phyloP scores from a whole-genome alignment of 1,140 invertebrate species.

The Drosophila kikkawai region DNA sequence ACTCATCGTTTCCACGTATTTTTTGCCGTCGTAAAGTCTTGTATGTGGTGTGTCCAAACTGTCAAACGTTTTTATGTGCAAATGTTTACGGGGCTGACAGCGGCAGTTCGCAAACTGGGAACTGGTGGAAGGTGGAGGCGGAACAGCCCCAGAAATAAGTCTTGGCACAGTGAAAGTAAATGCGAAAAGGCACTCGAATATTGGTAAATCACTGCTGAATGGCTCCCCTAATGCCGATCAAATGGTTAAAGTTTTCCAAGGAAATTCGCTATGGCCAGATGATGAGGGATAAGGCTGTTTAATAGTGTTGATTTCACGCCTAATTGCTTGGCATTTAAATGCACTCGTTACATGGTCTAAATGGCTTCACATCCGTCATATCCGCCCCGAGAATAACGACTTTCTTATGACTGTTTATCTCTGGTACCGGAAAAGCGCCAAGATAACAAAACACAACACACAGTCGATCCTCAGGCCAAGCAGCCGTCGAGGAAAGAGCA shows the following conservation, averaged over 20 bases:
- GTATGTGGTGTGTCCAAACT: slow-evolving; percentile 40
- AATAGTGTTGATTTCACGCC: slow-evolving; percentile 28
- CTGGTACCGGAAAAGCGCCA: slow-evolving; percentile 66
- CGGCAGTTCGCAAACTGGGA: slow-evolving; percentile 9
- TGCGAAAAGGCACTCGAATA: background rate
- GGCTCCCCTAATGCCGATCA: slow-evolving; percentile 1
- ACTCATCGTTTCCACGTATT: slow-evolving; percentile 2
- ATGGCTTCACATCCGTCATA: slow-evolving; percentile 27
- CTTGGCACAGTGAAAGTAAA: slow-evolving; percentile 16
- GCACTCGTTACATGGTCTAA: slow-evolving; percentile 32
- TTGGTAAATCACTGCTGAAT: background rate
- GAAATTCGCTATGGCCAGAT: background rate
- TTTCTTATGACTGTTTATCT: slow-evolving; percentile 69
- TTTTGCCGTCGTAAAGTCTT: slow-evolving; percentile 8
- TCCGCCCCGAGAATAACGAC: slow-evolving; percentile 46
- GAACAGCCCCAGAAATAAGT: background rate
- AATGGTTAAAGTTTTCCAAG: slow-evolving; percentile 1
- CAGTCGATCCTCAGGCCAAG: slow-evolving; percentile 8
- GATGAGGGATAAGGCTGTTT: background rate
- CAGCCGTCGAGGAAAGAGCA: slow-evolving; percentile 29
- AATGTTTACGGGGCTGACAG: slow-evolving; percentile 33
- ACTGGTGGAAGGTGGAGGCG: background rate
- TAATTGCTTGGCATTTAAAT: slow-evolving; percentile 19
- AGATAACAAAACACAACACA: slow-evolving; percentile 58
- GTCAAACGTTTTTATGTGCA: slow-evolving; percentile 38